Percentiles rank a stretch among this genome's conserved stretches.
Evolutionary conservation across 2,797 vertebrate species (phyloP).

Genomic region (Phataginus tetradactyla): DNA sequence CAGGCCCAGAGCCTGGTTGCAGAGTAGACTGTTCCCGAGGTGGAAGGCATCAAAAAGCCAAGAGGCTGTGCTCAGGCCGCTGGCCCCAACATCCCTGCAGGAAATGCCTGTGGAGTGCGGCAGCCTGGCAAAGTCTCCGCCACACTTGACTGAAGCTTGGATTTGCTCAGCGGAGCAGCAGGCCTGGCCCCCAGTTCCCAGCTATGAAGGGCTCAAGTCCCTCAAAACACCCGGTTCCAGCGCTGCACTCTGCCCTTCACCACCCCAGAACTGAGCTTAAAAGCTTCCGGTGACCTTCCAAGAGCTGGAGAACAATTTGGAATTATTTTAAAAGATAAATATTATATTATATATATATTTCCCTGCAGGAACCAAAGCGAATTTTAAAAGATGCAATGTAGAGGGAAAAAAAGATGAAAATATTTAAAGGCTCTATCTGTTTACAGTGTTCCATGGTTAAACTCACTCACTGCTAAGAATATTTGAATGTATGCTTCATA

Average conservation of each 20-base stretch:
- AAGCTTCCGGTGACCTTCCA: slow-evolving; percentile 79
- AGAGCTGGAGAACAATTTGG: slow-evolving; percentile 81
- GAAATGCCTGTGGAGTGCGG: slow-evolving; percentile 86
- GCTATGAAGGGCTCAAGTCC: neutral
- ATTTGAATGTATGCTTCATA: slow-evolving; percentile 91
- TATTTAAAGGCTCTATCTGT: slow-evolving; percentile 91
- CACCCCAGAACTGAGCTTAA: slow-evolving; percentile 79
- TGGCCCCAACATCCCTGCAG: slow-evolving; percentile 83
- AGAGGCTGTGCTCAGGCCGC: slow-evolving; percentile 79
- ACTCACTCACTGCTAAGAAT: slow-evolving; percentile 86
- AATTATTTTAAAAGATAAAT: slow-evolving; percentile 88
- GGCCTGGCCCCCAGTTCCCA: slow-evolving; percentile 38
- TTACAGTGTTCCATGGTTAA: slow-evolving; percentile 88
- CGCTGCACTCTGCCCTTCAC: neutral
- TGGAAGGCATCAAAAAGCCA: slow-evolving; percentile 70
- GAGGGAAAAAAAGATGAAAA: slow-evolving; percentile 69
- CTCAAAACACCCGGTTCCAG: neutral
- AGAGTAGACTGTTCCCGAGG: slow-evolving; percentile 19
- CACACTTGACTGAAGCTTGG: slow-evolving; percentile 85
- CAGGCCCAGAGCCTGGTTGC: neutral
- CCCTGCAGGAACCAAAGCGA: slow-evolving; percentile 90
- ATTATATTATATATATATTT: slow-evolving; percentile 86
- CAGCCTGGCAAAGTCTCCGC: slow-evolving; percentile 83
- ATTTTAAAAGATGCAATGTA: slow-evolving; percentile 82
- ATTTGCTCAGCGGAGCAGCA: slow-evolving; percentile 72